Base-by-base conservation (phyloP, 2,797 vertebrate genomes). In the Syncerus caffer region DNA sequence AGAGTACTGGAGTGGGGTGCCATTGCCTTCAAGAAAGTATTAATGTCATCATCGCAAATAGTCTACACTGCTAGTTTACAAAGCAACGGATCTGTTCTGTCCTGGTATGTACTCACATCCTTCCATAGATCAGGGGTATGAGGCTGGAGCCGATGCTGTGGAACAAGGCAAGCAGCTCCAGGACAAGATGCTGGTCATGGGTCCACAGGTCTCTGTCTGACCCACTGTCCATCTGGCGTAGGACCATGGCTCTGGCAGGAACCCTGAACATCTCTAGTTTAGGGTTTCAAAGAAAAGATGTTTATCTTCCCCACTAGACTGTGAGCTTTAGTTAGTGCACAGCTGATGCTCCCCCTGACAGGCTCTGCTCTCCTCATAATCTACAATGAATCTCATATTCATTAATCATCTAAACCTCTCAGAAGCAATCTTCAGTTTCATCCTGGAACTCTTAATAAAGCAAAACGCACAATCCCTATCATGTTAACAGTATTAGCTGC, bases 351-450 rank as follows among this genome's bases (percentile, higher is more conserved):
- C 9, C 45, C 2, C 8, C 14, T n/a, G 6, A 31, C 6, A 53
- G 29, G 78, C 42, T 89, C 57, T 3, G 47, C 38, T 88, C 86
- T 14, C 50, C 76, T 80, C 55, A 86, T 57, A 31, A 85, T 51
- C 50, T 53, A 25, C 38, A 83, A 45, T 47, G 31, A 89, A 53
- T 86, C 7, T 15, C 58, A 27, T 17, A 71, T 47, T 91, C n/a
- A 95, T 93, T 79, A 88, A 83, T 84, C 83, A 85, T 76, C 45
- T 90, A 58, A 74, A 76, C 55, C 50, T 90, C 38, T 58, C 14
- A 90, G 89, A 67, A 55, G 17, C 10, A 29, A 83, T 79, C 53
- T 51, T 58, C 27, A 92, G 25, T 85, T 85, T 90, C 17, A 82
- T 60, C 42, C 50, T 50, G 0, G 45, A 92, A 89, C 82, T 93